Percentiles rank a stretch among this genome's conserved stretches.
Conservation (phyloP, 1,140 invertebrate genomes). For the Meloidogyne chitwoodi region DNA sequence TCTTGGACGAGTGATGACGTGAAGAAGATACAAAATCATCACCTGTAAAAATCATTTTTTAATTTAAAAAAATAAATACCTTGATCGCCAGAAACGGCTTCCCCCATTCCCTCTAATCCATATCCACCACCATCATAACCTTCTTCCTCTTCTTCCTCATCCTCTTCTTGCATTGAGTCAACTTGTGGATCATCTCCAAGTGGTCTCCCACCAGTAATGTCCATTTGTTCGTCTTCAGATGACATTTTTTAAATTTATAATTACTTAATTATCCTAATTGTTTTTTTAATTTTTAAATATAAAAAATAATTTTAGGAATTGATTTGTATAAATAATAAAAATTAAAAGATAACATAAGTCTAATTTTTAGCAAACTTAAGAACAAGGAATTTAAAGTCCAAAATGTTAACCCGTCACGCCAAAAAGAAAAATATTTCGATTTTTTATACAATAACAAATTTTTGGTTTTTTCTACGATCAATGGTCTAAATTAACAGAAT, state of each 20-base stretch:
- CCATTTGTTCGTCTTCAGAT: conserved; percentile 6
- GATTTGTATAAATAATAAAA: too few relatives aligned
- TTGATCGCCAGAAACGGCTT: not conserved
- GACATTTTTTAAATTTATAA: not conserved
- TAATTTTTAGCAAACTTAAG: too few relatives aligned
- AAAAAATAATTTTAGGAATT: too few relatives aligned
- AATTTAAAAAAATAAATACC: not conserved
- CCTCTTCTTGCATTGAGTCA: conserved; percentile 15
- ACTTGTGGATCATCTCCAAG: not conserved
- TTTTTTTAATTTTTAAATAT: too few relatives aligned
- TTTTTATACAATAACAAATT: too few relatives aligned
- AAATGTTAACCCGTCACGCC: too few relatives aligned
- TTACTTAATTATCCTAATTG: too few relatives aligned
- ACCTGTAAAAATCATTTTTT: not conserved
- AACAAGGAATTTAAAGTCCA: too few relatives aligned
- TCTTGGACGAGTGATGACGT: conserved; percentile 8
- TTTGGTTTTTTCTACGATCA: too few relatives aligned
- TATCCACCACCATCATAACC: not conserved
- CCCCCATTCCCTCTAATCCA: not conserved
- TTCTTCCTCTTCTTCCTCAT: conserved; percentile 8
- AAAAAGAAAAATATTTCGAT: too few relatives aligned
- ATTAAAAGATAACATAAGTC: too few relatives aligned
- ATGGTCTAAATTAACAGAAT: too few relatives aligned
- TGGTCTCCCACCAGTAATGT: not conserved
- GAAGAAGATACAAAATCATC: not conserved